Base-by-base conservation (phyloP, 2,888 invertebrate genomes). In the Bugulina stolonifera region DNA sequence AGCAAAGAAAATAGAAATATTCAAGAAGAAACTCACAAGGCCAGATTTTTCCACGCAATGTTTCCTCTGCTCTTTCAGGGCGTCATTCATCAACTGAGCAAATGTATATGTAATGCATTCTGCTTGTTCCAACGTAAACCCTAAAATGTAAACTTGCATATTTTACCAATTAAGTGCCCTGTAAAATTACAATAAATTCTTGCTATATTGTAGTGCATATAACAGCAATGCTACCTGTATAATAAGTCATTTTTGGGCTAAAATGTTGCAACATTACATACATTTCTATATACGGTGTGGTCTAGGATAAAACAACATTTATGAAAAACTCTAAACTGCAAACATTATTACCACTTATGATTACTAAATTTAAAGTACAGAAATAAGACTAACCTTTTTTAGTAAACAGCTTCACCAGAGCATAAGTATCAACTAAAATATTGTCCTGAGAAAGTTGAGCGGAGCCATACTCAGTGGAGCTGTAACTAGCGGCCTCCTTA, bases 11-110 rank as follows among this genome's bases (percentile, higher is more conserved):
- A 23, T 23, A 58, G 58, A 58, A 10, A n/a, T 14, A 27, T 52
- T 10, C 22, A 52, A 52, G 22, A 5, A 25, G n/a, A 35, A 72
- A 79, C 80, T 78, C 79, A 78, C 78, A 72, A 77, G 82, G 71
- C 82, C 81, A 35, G 80, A 75, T 76, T 83, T 83, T 35, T 81
- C 82, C 54, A 82, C 81, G 76, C 81, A 78, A 35, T 78, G 77
- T 69, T 79, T 80, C n/a, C 77, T 75, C 69, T 81, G 80, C 71
- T 80, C 77, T 5, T 83, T 81, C n/a, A 80, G 73, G 1, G 79
- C 77, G n/a, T 77, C 76, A 72, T 77, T 79, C 14, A 81, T 74
- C 23, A 82, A 77, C 43, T 81, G 79, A 5, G 77, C 75, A 69
- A 82, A 73, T 10, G 77, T 75, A 52, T 79, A 77, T 1, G 78